A percentile compares a stretch with the other conserved stretches of the same genome.
Evolutionary conservation across 2,797 vertebrate species (phyloP).

Genomic region (Sciurus vulgaris): DNA sequence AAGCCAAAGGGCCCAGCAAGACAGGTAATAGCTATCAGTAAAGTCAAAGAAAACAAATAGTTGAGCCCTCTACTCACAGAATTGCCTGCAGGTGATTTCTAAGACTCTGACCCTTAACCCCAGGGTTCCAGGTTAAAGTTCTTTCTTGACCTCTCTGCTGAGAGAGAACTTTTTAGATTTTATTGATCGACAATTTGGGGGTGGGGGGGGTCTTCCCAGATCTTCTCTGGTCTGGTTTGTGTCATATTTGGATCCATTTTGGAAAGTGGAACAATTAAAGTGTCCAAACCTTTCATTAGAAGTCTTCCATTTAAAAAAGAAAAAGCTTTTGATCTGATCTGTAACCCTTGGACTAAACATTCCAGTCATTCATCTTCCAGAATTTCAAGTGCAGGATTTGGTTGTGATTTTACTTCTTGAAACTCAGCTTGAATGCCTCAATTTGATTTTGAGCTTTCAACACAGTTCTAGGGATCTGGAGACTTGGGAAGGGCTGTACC

Average conservation of each 20-base stretch:
- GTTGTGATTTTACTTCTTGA: slow-evolving; percentile 58
- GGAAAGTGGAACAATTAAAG: slow-evolving; percentile 56
- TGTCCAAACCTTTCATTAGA: slow-evolving; percentile 58
- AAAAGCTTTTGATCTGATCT: slow-evolving; percentile 56
- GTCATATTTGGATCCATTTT: slow-evolving; percentile 58
- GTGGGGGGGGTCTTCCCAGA: neutral
- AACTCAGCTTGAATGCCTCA: slow-evolving; percentile 54
- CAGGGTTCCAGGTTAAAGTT: slow-evolving; percentile 30
- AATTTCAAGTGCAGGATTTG: slow-evolving; percentile 64
- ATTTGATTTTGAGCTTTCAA: slow-evolving; percentile 73
- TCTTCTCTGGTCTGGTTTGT: slow-evolving; percentile 46
- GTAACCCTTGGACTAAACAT: slow-evolving; percentile 33
- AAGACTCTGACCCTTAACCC: slow-evolving; percentile 6
- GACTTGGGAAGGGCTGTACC: slow-evolving; percentile 68
- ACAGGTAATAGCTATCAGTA: neutral
- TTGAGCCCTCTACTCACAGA: neutral
- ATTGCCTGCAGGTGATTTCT: neutral
- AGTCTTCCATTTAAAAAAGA: neutral
- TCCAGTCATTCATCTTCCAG: slow-evolving; percentile 58
- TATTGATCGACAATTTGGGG: neutral
- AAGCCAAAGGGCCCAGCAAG: neutral
- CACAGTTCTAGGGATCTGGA: slow-evolving; percentile 62
- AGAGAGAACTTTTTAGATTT: neutral
- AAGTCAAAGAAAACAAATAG: slow-evolving; percentile 35
- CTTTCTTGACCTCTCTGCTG: slow-evolving; percentile 5